Evolutionary conservation across 2,797 vertebrate genomes (phyloP).

Genomic region (Acrossocheilus wenchowensis): DNA sequence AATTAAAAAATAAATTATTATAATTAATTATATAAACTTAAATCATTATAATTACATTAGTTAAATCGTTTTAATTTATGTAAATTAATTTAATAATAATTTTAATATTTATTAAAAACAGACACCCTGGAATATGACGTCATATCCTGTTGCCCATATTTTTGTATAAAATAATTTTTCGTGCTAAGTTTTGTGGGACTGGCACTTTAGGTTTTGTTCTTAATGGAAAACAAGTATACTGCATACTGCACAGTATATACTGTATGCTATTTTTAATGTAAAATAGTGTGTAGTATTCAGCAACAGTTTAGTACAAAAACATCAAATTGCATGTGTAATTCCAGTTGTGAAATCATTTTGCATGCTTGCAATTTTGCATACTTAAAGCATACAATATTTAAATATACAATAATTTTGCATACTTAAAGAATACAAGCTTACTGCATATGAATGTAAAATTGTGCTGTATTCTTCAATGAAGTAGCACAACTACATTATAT

Average conservation of each 20-base stretch:
- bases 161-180: background rate
- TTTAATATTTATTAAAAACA: background rate
- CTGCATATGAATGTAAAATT: background rate
- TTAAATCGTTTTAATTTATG: background rate
- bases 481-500: background rate
- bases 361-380: no score
- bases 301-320: no score
- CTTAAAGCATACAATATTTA: no score
- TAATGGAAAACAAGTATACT: no score
- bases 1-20: no score
- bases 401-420: no score
- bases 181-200: background rate
- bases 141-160: background rate
- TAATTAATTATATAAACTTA: background rate
- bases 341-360: no score
- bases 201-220: background rate
- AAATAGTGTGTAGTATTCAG: no score
- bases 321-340: no score
- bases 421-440: no score
- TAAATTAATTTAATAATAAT: background rate
- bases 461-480: background rate
- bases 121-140: background rate
- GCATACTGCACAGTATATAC: no score
- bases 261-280: no score
- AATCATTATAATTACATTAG: background rate